Conservation (phyloP, 2,888 invertebrate genomes). For the Ectemnius lituratus region DNA sequence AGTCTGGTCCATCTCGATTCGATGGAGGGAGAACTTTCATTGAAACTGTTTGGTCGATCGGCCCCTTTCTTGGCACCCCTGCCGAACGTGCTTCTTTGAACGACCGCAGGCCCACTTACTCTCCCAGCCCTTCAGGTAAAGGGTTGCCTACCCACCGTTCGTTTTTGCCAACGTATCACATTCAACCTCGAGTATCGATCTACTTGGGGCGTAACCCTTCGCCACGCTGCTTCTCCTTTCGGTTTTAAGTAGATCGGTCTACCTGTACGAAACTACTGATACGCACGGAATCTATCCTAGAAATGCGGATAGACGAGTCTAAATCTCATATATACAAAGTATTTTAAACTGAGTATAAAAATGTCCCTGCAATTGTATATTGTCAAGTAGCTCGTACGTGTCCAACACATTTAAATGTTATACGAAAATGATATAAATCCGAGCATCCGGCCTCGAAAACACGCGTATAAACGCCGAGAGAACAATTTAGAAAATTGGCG, state of each 20-base stretch:
- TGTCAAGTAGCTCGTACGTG: too few species aligned
- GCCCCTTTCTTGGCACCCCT: not conserved
- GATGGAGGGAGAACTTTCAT: not conserved
- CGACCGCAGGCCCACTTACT: not conserved
- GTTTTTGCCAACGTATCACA: conserved; percentile 7
- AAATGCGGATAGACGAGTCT: too few species aligned
- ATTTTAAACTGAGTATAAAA: too few species aligned
- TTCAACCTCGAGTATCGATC: conserved; percentile 5
- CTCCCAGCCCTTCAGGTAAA: conserved; percentile 1
- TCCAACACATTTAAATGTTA: too few species aligned
- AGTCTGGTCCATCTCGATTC: too few species aligned
- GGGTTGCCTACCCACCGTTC: not conserved
- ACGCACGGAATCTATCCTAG: too few species aligned
- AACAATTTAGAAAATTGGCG: conserved; percentile 59
- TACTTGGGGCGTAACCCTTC: not conserved
- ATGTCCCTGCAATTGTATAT: too few species aligned
- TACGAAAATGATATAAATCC: too few species aligned
- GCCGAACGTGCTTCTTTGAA: conserved; percentile 3
- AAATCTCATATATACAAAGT: too few species aligned
- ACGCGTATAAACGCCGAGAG: conserved; percentile 19
- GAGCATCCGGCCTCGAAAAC: conserved; percentile 2
- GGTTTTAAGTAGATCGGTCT: not conserved
- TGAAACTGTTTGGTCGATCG: conserved; percentile 1
- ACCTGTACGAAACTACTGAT: too few species aligned
- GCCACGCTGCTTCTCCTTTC: not conserved